A percentile compares a stretch with the other conserved stretches of the same genome.
Conservation (phyloP, 2,113 vertebrate species). For the Boleophthalmus pectinirostris region DNA sequence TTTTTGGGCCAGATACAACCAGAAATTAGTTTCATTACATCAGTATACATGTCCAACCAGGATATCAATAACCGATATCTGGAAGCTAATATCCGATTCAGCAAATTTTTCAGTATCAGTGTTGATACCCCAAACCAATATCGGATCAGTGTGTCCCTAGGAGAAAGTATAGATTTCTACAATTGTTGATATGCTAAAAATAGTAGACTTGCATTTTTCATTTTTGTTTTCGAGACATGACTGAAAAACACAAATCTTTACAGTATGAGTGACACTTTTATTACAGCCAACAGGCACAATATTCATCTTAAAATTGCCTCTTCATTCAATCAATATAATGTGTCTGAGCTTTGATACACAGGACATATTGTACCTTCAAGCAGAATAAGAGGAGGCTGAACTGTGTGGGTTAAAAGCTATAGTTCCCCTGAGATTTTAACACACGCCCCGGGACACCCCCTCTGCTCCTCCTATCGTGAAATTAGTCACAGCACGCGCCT, state of each 20-base stretch:
- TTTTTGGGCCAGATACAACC: no score
- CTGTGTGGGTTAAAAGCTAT: constrained; percentile 6
- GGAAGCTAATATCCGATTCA: no score
- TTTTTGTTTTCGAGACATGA: background rate
- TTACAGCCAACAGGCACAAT: background rate
- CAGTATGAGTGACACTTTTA: background rate
- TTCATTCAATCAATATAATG: background rate
- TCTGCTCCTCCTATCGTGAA: constrained; percentile 11
- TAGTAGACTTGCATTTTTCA: background rate
- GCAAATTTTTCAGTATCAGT: no score
- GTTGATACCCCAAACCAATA: no score
- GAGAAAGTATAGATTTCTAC: no score
- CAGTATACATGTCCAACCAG: no score
- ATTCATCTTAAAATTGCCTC: background rate
- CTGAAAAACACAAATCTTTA: background rate
- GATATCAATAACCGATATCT: no score
- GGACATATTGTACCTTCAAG: background rate
- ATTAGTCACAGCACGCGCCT: constrained; percentile 8
- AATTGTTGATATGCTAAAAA: background rate
- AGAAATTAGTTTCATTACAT: no score
- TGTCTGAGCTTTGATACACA: background rate
- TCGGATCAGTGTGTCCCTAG: no score
- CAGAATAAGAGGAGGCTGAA: background rate
- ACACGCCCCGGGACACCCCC: constrained; percentile 7
- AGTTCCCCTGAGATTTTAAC: constrained; percentile 13